Evolutionary conservation across 2,113 vertebrate species (phyloP), one percentile per base, ranked within the genome.

Genomic region (Mola mola): DNA sequence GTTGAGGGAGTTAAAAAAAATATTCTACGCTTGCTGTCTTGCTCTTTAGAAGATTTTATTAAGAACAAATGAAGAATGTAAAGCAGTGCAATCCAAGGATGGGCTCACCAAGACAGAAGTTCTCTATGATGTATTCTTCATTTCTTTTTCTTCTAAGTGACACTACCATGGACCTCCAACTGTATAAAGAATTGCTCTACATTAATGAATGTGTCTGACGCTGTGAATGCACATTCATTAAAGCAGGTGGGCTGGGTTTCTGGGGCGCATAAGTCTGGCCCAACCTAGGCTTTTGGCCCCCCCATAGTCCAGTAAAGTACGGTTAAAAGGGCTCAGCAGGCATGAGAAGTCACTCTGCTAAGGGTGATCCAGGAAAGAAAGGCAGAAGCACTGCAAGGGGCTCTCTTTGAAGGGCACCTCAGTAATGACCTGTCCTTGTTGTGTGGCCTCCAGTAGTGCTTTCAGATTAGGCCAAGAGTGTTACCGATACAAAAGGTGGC

Each of bases 371-470:
- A 70, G 69, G 52, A 70, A 71, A 62, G 64, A 77, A 67, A 73
- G 65, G 65, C 72, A 68, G 74, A 74, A 48, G 55, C 66, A 49
- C 75, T 43, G 78, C 11, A 56, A 74, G 76, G 50, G 68, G 46
- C 56, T 49, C 43, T 38, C 80, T 88, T 85, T 88, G 88, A 92
- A 92, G 86, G 88, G 85, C 62, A n/a, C 31, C 6, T 38, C 78
- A 58, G 79, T 88, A 85, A 90, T 90, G 88, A 89, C 89, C 88
- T 84, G 86, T 87, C 82, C 85, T 86, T 76, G 46, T 79, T 56
- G 67, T 47, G 67, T 49, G 62, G 78, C 79, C 86, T 86, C 79
- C 65, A 55, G 83, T 79, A 77, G 75, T 41, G 41, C 79, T 89
- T 86, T 70, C 71, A 89, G 88, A 89, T 90, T 85, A 90, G 75